Conservation (phyloP, 2,113 vertebrate genomes). For the Rhinichthys klamathensis region DNA sequence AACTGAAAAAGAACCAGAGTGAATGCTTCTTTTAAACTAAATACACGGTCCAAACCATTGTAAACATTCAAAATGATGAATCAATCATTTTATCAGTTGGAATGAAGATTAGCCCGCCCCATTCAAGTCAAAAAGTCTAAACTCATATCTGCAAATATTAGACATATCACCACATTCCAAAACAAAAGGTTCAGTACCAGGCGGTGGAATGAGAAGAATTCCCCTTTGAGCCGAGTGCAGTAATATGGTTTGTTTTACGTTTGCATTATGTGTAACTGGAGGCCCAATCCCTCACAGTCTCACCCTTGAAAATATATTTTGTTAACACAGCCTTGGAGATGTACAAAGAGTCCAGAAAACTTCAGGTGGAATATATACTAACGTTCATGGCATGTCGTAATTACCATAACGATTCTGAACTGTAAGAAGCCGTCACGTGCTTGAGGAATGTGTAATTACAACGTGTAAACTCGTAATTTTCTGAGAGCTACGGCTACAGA, state of each 20-base stretch:
- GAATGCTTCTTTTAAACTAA: not conserved
- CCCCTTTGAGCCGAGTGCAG: not conserved
- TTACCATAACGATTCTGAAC: too few relatives aligned
- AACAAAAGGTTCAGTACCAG: constrained; percentile 11
- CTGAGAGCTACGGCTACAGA: too few relatives aligned
- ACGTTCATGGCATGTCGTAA: too few relatives aligned
- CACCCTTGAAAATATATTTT: constrained; percentile 16
- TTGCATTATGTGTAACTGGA: constrained; percentile 1
- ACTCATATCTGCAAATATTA: not conserved
- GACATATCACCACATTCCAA: constrained; percentile 20
- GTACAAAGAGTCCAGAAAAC: not conserved
- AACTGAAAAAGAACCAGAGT: not conserved
- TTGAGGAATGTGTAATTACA: too few relatives aligned
- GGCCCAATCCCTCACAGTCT: not conserved
- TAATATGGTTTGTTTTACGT: not conserved
- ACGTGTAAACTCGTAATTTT: too few relatives aligned
- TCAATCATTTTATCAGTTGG: not conserved
- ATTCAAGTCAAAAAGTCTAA: not conserved
- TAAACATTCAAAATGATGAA: not conserved
- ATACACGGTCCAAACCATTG: not conserved
- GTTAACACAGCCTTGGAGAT: not conserved
- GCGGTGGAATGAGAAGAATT: constrained; percentile 18
- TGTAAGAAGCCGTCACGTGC: too few relatives aligned
- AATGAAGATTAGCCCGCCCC: not conserved
- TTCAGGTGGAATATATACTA: constrained; percentile 1